Percentiles rank a stretch among this genome's conserved stretches.
These are phyloP conservation scores for Bostrychus sinensis DNA, from an alignment of 2,113 vertebrate species.

Conservation along the genomic window DNA sequence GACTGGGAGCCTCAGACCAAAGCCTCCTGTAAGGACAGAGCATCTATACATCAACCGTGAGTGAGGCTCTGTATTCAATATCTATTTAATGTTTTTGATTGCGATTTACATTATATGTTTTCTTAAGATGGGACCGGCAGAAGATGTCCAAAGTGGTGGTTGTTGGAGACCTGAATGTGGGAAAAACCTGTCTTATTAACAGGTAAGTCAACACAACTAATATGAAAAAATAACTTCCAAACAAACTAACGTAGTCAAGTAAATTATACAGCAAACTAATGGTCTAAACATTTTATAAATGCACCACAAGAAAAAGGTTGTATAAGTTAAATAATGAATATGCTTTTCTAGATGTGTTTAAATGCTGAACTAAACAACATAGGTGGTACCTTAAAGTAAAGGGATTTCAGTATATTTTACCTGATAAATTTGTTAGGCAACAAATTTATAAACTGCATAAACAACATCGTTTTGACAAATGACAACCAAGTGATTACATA, in stretches of 20 bases:
- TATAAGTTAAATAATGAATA: too few species aligned
- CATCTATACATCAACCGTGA: conserved; percentile 78
- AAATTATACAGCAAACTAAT: too few species aligned
- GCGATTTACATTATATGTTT: neutral
- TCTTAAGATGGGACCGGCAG: conserved; percentile 76
- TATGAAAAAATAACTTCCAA: neutral
- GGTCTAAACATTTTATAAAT: too few species aligned
- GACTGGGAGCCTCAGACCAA: conserved; percentile 82
- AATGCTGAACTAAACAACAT: too few species aligned
- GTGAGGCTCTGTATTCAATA: conserved; percentile 20
- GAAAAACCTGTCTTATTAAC: conserved; percentile 93
- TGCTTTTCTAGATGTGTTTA: too few species aligned
- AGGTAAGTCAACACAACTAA: conserved; percentile 81
- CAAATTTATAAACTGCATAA: too few species aligned
- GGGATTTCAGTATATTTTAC: too few species aligned
- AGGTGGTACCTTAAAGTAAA: too few species aligned
- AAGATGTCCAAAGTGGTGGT: conserved; percentile 92
- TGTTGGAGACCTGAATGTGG: conserved; percentile 90
- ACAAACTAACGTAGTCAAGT: neutral
- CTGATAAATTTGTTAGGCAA: too few species aligned
- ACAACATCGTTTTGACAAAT: too few species aligned
- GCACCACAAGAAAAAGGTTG: too few species aligned
- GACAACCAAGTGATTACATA: too few species aligned
- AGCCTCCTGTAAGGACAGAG: conserved; percentile 75
- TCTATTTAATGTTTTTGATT: neutral